Evolutionary conservation across 2,888 invertebrate genomes (phyloP).

Genomic region (Hyposoter didymator): DNA sequence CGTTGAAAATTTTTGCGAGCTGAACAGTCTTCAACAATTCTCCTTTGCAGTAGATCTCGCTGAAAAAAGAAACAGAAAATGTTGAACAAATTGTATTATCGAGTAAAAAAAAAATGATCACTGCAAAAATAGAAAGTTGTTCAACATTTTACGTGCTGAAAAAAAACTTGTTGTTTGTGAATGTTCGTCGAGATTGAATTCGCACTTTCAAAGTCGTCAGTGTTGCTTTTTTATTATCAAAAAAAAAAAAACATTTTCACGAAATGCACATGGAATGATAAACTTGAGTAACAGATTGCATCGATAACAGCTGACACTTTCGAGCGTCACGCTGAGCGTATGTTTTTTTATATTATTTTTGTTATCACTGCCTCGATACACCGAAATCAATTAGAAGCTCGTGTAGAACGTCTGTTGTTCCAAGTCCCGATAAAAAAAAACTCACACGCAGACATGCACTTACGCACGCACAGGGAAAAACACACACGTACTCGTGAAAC

Average conservation of each 20-base stretch:
- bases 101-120: background rate
- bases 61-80: constrained; percentile 63
- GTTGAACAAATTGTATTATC: background rate
- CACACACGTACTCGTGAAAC: background rate
- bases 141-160: background rate
- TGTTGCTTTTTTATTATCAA: background rate
- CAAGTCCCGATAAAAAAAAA: constrained; percentile 19
- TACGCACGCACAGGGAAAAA: background rate
- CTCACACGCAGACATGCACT: background rate
- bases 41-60: constrained; percentile 80
- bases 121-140: background rate
- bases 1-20: constrained; percentile 75
- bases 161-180: background rate
- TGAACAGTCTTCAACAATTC: constrained; percentile 79
- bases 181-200: background rate
- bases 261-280: background rate
- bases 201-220: background rate
- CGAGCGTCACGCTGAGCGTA: background rate
- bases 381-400: background rate
- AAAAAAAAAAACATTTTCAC: background rate
- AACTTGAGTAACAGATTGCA: background rate
- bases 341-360: constrained; percentile 2
- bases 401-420: background rate
- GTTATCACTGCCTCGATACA: background rate
- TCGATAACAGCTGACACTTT: background rate